Base-by-base conservation (phyloP, 2,113 vertebrate genomes). In the Poeciliopsis turrubarensis region DNA sequence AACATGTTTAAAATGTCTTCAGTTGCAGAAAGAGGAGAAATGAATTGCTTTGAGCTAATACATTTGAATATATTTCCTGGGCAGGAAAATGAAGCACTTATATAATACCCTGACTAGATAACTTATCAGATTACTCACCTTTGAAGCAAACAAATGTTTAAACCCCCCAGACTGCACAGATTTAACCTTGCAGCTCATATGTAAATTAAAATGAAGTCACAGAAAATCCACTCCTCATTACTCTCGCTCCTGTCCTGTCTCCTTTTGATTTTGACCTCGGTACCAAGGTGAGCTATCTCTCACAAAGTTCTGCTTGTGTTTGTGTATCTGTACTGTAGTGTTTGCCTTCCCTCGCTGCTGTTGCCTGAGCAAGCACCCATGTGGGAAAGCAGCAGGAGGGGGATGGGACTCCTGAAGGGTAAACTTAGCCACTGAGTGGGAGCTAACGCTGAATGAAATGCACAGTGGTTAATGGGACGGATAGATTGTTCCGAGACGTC, bases 221-320 rank as follows among this genome's bases (percentile, higher is more conserved):
- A 51, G 68, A 74, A 84, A 65, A 61, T 68, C 68, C 72, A 72
- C 51, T 54, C 65, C 67, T 37, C 19, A 27, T 67, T 39, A 7
- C 37, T 75, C 51, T 75, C 60, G 0, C 39, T 70, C 39, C 30
- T 6, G 15, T 70, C 60, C 25, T 34, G 5, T 62, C 11, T 29
- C 30, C 64, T 77, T 68, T 73, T 72, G 29, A 32, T 64, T 72
- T 84, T 39, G 82, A 80, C 87, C 86, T 89, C 57, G 0, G 44
- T 73, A 62, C 76, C 90, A 89, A 92, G 86, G 92, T 93, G 86
- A 91, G 80, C 78, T 2, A 44, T 86, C 78, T 86, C 73, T 70
- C 82, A 81, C 79, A 80, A 75, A 25, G 2, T 57, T 69, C 51
- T 74, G 31, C 51, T 57, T 86, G 81, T 83, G 78, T 88, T 70